Evolutionary conservation across 2,113 vertebrate genomes (phyloP).

Genomic region (Bubo blakistoni): DNA sequence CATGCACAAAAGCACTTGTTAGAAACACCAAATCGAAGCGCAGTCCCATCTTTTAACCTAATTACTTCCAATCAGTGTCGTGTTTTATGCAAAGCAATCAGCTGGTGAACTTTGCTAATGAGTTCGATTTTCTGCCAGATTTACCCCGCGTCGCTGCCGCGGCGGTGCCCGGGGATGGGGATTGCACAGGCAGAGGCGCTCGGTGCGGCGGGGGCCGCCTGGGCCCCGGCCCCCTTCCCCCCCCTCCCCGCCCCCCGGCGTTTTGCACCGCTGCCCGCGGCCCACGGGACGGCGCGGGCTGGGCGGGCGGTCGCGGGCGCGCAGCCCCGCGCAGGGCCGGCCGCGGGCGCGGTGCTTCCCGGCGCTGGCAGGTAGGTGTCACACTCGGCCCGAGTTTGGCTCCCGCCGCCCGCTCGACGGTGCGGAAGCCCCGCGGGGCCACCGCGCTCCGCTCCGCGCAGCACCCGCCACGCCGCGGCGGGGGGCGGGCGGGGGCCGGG

Average conservation of each 20-base stretch:
- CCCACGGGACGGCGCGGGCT: neutral
- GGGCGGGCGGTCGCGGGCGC: neutral
- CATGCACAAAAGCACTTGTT: constrained; percentile 67
- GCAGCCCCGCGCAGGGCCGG: neutral
- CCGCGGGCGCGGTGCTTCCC: constrained; percentile 73
- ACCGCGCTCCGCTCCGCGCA: neutral
- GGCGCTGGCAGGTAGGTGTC: constrained; percentile 96
- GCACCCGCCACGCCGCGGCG: neutral
- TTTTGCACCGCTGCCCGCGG: neutral
- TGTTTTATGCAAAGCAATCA: constrained; percentile 95
- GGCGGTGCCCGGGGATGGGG: neutral
- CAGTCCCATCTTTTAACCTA: constrained; percentile 88
- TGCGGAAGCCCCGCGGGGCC: neutral
- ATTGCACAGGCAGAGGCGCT: neutral
- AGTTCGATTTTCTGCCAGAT: constrained; percentile 99
- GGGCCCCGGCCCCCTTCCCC: neutral
- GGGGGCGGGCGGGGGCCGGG: neutral
- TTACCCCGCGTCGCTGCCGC: constrained; percentile 89
- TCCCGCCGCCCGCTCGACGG: constrained; percentile 41
- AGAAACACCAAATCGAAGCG: constrained; percentile 65
- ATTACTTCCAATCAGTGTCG: constrained; percentile 90
- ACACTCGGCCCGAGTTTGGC: constrained; percentile 91
- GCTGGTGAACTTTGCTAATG: constrained; percentile 94
- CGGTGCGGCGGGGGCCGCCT: neutral
- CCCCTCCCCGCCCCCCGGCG: neutral